Percentiles rank a stretch among this genome's conserved stretches.
These are phyloP conservation scores for Aquatica leii DNA, from an alignment of 2,888 invertebrate genomes.

Conservation along the genomic window DNA sequence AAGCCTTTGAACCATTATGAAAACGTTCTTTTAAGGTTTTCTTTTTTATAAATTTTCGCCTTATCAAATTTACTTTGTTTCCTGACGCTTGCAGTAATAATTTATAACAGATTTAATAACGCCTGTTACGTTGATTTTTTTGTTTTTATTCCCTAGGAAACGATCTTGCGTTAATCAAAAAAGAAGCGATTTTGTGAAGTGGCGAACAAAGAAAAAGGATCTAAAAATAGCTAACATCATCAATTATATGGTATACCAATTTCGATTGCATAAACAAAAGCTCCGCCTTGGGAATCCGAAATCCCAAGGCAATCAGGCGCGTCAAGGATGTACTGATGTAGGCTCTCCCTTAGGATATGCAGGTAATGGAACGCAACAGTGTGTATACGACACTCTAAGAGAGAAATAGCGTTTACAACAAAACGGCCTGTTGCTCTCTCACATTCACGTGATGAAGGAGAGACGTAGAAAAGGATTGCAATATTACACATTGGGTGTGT, in stretches of 20 bases:
- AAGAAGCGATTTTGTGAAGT: slow-evolving; percentile 18
- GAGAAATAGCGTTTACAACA: slow-evolving; percentile 20
- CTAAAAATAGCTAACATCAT: slow-evolving; percentile 42
- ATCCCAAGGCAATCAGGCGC: slow-evolving; percentile 54
- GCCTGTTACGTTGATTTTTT: slow-evolving; percentile 1
- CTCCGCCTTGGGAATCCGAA: slow-evolving; percentile 48
- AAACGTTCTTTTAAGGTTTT: slow-evolving; percentile 21
- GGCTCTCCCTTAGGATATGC: slow-evolving; percentile 48
- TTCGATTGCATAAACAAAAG: slow-evolving; percentile 46
- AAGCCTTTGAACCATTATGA: slow-evolving; percentile 43
- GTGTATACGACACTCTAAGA: slow-evolving; percentile 31
- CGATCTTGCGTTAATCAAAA: slow-evolving; percentile 22
- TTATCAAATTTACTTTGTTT: not conserved
- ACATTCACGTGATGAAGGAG: slow-evolving; percentile 40
- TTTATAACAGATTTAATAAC: slow-evolving; percentile 1
- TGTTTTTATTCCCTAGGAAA: not conserved
- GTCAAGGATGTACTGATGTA: slow-evolving; percentile 52
- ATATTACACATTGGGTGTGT: slow-evolving; percentile 28
- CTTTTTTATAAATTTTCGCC: slow-evolving; percentile 15
- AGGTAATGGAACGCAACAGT: slow-evolving; percentile 51
- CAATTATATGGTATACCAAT: slow-evolving; percentile 42
- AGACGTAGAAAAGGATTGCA: slow-evolving; percentile 32
- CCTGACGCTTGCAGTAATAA: not conserved
- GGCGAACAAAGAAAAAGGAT: slow-evolving; percentile 32
- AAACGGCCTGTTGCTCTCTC: slow-evolving; percentile 47